Evolutionary conservation across 2,888 invertebrate species (phyloP), one percentile per base, ranked within the genome.

Genomic region (Tuta absoluta): DNA sequence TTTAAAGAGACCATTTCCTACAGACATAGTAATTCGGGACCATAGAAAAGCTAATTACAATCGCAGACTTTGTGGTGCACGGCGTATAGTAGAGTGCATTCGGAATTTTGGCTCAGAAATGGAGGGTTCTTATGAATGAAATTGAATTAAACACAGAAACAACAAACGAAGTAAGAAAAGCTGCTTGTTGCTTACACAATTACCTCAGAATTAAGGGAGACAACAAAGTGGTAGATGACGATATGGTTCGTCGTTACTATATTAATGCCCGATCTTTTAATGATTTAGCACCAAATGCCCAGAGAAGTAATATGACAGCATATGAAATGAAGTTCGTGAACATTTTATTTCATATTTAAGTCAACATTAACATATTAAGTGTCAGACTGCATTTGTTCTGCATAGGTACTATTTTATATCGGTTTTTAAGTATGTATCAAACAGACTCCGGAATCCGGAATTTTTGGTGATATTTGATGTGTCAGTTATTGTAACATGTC

Each of bases 1-100:
- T 63, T 59, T 63, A 45, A 68, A 68, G 65, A 68, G 66, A 67
- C 70, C 68, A 38, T 38, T 28, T 28, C 28, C 28, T 28, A 28
- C 28, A 28, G 28, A 28, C 28, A 28, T 28, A 28, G 28, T 28
- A 28, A 45, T 45, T n/a, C 45, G 17, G 45, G 56, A 56, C 19
- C 17, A 65, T 28, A 63, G 65, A 65, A 65, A 65, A 65, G 10
- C n/a, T 37, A 63, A 38, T 41, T 65, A 65, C 19, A 65, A 65
- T 65, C n/a, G 19, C 12, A 65, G 62, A 65, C 65, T 64, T n/a
- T 24, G 64, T 64, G 19, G 64, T 64, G 64, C 64, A 64, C 21
- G 64, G 28, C 61, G 64, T 41, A 56, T 64, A 59, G 49, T 58
- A 64, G 56, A 64, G 64, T 28, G 28, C 64, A 60, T 64, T 64